Evolutionary conservation across 2,113 vertebrate species (phyloP).

Genomic region (Passer domesticus): DNA sequence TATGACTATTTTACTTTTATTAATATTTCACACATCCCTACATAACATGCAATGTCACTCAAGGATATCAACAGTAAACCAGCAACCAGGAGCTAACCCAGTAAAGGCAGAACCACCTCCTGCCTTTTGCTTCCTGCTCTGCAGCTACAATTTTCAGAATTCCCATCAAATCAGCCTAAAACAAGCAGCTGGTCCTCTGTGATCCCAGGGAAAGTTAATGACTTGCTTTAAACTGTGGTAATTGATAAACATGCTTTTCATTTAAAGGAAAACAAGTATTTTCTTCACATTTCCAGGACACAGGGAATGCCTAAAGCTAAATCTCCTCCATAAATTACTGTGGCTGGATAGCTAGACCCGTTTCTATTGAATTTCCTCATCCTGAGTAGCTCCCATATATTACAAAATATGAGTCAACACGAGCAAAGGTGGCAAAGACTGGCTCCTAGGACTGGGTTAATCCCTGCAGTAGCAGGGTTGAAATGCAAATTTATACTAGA

Average conservation of each 20-base stretch:
- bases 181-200: neutral
- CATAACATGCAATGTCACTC: neutral
- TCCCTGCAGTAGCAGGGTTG: neutral
- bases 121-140: neutral
- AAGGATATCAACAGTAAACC: neutral
- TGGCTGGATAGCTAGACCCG: neutral
- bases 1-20: neutral
- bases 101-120: neutral
- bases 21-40: accelerated
- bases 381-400: neutral
- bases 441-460: neutral
- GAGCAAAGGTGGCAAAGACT: neutral
- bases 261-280: neutral
- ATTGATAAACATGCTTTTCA: neutral
- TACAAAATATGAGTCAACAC: neutral
- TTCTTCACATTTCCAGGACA: neutral
- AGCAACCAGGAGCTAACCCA: neutral
- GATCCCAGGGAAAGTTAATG: neutral
- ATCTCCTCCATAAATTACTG: accelerated
- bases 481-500: neutral
- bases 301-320: neutral
- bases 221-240: neutral
- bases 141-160: neutral
- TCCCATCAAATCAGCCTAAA: neutral
- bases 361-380: neutral